These are phyloP conservation scores for Melinopterus prodromus DNA, from an alignment of 2,888 invertebrate genomes.

Conservation along the genomic window DNA sequence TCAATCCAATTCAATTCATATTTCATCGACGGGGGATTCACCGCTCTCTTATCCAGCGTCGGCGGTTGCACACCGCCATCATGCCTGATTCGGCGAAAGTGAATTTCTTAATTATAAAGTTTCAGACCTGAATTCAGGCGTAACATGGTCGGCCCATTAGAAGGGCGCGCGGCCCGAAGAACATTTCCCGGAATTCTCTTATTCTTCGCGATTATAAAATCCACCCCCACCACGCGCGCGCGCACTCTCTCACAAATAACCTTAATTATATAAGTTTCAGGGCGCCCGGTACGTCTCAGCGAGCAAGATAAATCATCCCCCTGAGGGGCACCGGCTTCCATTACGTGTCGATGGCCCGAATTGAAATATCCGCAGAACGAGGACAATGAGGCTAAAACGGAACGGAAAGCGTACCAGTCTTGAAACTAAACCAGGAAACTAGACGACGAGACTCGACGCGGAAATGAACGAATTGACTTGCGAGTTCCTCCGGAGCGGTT, in stretches of 20 bases:
- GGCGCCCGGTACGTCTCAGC: constrained; percentile 10
- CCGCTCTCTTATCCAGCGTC: too few species aligned
- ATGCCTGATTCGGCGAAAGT: background rate
- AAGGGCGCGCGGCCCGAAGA: background rate
- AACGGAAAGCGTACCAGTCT: background rate
- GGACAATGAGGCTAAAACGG: background rate
- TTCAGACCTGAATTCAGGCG: background rate
- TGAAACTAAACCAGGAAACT: constrained; percentile 7
- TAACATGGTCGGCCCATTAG: constrained; percentile 4
- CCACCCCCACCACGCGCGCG: background rate
- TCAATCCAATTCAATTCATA: background rate
- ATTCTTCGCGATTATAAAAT: background rate
- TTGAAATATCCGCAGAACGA: constrained; percentile 19
- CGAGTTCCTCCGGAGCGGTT: background rate
- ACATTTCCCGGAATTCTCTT: background rate
- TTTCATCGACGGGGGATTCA: background rate
- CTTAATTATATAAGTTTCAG: constrained; percentile 21
- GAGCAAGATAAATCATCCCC: constrained; percentile 20
- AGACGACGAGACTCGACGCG: background rate
- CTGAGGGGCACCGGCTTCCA: constrained; percentile 11
- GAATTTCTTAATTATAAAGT: background rate
- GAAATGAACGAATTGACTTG: constrained; percentile 9
- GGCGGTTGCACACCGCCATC: background rate
- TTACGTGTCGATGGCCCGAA: background rate
- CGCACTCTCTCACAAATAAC: constrained; percentile 14